These are phyloP conservation scores for Delichon dasypus DNA, from an alignment of 2,797 vertebrate species.

Conservation along the genomic window DNA sequence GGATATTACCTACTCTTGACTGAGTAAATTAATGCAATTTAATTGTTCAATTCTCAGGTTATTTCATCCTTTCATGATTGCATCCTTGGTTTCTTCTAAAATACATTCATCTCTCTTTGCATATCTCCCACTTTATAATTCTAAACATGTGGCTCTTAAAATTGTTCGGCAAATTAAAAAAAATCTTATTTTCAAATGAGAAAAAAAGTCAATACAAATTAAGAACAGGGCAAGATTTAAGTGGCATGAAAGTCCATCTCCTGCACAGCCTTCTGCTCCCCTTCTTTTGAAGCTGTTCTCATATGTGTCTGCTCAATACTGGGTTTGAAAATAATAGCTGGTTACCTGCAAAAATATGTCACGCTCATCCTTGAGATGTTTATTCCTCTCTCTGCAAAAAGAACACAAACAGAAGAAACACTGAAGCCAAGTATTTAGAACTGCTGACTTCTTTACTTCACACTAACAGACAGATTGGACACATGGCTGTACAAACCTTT, in stretches of 20 bases:
- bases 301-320: background rate
- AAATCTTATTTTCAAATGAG: background rate
- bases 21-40: background rate
- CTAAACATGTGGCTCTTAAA: background rate
- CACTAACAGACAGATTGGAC: background rate
- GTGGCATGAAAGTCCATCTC: background rate
- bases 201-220: background rate
- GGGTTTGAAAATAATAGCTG: background rate
- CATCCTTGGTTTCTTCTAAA: background rate
- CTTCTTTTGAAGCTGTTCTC: background rate
- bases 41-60: background rate
- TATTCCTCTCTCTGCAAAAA: slow-evolving; percentile 89
- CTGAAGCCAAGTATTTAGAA: background rate
- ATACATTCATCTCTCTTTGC: background rate
- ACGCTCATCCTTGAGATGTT: slow-evolving; percentile 88
- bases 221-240: background rate
- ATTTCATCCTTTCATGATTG: background rate
- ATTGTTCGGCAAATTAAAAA: background rate
- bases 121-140: background rate
- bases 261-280: background rate
- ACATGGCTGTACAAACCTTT: background rate
- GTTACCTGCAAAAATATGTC: slow-evolving; percentile 86
- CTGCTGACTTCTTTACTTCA: background rate
- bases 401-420: background rate
- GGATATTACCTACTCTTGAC: background rate